These are phyloP conservation scores for Morbakka virulenta DNA, from an alignment of 30 jellyfish, hydroid and myxozoan genomes.

Conservation along the genomic window DNA sequence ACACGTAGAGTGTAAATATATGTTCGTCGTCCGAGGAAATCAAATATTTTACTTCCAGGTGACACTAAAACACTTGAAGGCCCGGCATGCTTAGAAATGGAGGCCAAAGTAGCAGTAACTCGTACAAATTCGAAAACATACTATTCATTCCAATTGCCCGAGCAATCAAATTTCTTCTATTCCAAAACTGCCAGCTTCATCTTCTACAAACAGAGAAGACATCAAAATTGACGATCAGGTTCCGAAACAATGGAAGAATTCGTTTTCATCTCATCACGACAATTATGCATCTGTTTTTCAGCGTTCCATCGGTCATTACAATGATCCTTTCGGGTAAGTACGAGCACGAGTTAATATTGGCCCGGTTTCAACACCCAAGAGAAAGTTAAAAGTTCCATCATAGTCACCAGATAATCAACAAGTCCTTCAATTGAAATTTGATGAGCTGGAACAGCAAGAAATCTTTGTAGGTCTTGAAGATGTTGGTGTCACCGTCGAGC, in stretches of 20 bases:
- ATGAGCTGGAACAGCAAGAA: background rate
- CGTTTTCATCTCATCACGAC: no score
- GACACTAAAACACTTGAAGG: background rate
- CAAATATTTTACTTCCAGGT: background rate
- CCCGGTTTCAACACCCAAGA: background rate
- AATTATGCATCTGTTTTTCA: no score
- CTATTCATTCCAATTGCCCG: no score
- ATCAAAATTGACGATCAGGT: no score
- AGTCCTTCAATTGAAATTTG: background rate
- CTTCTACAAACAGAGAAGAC: no score
- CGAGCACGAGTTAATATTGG: background rate
- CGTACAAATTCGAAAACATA: background rate
- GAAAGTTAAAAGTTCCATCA: background rate
- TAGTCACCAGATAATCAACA: background rate
- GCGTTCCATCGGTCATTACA: no score
- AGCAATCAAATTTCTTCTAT: no score
- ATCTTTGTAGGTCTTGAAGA: background rate
- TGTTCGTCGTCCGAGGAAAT: background rate
- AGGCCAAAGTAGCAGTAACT: background rate
- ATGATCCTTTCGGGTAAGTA: no score
- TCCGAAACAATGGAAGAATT: no score
- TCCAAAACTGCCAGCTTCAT: no score
- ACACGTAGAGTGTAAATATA: background rate
- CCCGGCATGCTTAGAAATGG: background rate
- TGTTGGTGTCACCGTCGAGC: background rate